These are phyloP conservation scores for Pseudomugil tenellus DNA, from an alignment of 2,797 vertebrate species.

Conservation along the genomic window DNA sequence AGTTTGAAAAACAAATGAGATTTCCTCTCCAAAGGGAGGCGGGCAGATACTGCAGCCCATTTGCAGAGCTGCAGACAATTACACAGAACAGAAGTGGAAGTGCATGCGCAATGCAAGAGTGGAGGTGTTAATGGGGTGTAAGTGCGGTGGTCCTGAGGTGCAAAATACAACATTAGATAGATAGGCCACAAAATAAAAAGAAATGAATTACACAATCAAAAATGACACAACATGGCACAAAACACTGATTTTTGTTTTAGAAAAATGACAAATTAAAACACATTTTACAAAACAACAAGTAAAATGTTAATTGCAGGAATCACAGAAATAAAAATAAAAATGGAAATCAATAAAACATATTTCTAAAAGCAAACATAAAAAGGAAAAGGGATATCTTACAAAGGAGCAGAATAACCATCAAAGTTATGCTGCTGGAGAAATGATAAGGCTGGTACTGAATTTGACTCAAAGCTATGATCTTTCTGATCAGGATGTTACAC, in stretches of 20 bases:
- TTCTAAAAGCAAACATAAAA: background rate
- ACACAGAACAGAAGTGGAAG: slow-evolving; percentile 25
- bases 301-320: background rate
- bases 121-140: background rate
- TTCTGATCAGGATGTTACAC: slow-evolving; percentile 45
- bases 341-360: no score
- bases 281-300: no score
- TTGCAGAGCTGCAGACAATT: slow-evolving; percentile 36
- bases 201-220: background rate
- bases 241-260: background rate
- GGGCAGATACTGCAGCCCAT: slow-evolving; percentile 21
- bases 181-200: background rate
- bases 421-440: slow-evolving; percentile 31
- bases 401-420: slow-evolving; percentile 17
- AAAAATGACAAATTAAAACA: background rate
- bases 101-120: background rate
- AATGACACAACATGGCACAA: background rate
- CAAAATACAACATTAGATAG: background rate
- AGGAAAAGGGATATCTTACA: background rate
- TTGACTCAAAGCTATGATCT: slow-evolving; percentile 36
- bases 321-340: background rate
- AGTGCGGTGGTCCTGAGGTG: background rate
- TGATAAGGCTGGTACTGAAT: slow-evolving; percentile 21
- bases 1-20: slow-evolving; percentile 69
- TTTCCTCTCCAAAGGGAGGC: slow-evolving; percentile 48